Percentiles rank a stretch among this genome's conserved stretches.
phyloP scores from a whole-genome alignment of 2,797 vertebrate species.

The Leucoraja ocellata region DNA sequence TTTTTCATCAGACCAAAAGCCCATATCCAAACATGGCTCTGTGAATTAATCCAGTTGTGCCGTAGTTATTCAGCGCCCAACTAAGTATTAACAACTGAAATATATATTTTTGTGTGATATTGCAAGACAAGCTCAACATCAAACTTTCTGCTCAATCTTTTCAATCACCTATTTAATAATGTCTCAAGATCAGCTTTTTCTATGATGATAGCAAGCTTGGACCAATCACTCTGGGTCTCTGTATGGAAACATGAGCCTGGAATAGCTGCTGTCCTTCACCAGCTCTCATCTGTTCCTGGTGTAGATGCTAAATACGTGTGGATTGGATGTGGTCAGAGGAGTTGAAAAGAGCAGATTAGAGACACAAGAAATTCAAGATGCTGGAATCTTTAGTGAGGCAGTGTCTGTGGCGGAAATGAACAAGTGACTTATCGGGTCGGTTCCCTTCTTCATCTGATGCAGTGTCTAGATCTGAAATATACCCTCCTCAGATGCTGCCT shows the following conservation, averaged over 20 bases:
- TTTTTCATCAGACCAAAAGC: not conserved
- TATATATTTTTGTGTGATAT: not conserved
- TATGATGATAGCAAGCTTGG: too few species aligned
- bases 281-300: not conserved
- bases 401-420: too few species aligned
- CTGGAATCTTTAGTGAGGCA: too few species aligned
- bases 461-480: too few species aligned
- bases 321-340: too few species aligned
- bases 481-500: too few species aligned
- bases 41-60: not conserved
- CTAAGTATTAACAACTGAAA: not conserved
- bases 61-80: not conserved
- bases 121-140: not conserved
- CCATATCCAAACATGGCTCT: not conserved
- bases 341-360: too few species aligned
- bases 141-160: not conserved
- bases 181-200: not conserved
- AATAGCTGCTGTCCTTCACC: not conserved
- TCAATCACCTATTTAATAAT: not conserved
- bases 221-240: not conserved
- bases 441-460: too few species aligned
- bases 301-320: too few species aligned
- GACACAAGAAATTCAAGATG: too few species aligned
- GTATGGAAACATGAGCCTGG: not conserved
- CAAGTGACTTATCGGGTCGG: too few species aligned